A percentile compares a stretch with the other conserved stretches of the same genome.
phyloP scores from a whole-genome alignment of 2,113 vertebrate genomes.

The Mesitornis unicolor region DNA sequence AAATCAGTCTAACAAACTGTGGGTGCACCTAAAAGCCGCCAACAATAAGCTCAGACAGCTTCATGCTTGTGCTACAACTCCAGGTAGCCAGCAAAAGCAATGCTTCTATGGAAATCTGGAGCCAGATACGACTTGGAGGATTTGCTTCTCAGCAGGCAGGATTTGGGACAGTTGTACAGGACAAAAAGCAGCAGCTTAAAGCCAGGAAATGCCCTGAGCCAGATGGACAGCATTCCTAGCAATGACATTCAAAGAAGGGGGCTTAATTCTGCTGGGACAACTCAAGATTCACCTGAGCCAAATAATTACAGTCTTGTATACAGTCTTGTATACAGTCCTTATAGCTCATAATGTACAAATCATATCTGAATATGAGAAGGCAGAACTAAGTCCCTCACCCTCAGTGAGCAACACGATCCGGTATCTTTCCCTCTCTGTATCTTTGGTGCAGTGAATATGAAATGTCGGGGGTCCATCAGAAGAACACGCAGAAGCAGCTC shows the following conservation, averaged over 20 bases:
- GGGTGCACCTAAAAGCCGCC: neutral
- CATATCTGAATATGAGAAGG: neutral
- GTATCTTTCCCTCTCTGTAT: neutral
- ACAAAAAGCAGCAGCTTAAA: neutral
- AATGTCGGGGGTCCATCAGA: neutral
- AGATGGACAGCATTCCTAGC: neutral
- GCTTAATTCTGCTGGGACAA: neutral
- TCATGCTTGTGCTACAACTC: neutral
- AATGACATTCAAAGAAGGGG: neutral
- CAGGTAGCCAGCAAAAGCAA: neutral
- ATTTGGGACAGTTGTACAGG: neutral
- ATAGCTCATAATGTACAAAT: neutral
- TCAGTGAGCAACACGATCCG: fast-evolving
- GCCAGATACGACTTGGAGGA: neutral
- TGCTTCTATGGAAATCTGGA: neutral
- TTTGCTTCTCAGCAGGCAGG: neutral
- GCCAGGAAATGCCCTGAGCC: neutral
- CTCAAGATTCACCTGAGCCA: neutral
- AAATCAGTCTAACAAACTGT: neutral
- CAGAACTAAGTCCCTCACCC: neutral
- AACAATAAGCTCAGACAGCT: neutral
- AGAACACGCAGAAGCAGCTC: neutral
- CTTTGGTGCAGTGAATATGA: neutral
- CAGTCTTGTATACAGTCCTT: too few relatives aligned
- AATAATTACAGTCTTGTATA: neutral